Base-by-base conservation (phyloP, 2,888 invertebrate species). In the Hyalella azteca region DNA sequence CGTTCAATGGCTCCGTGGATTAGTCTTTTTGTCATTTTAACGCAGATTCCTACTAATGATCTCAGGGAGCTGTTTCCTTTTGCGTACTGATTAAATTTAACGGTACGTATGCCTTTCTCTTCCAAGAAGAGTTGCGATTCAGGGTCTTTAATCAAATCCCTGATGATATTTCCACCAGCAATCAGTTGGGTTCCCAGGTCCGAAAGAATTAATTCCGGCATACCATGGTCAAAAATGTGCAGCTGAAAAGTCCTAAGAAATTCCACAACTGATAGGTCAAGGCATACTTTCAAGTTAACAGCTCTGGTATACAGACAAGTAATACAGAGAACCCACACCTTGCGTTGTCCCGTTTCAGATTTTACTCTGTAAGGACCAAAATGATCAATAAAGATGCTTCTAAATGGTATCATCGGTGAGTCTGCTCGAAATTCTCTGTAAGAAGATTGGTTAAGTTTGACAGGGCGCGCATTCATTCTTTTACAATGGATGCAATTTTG, bases 301-400 rank as follows among this genome's bases (percentile, higher is more conserved):
- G 66, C 40, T 45, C 78, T 66, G 41, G 45, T 78, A 66, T 48
- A 78, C 13, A 78, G 41, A 78, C 78, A 78, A 4, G 45, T 78
- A 13, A 78, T 26, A 22, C 78, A 78, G 2, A 78, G 19, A 0
- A 78, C 22, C 32, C 41, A 73, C 3, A 7, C 5, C 41, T 73
- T 73, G 22, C 15, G 3, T 11, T 36, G 36, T 19, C 19, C 39
- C 3, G 7, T 40, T 3, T 39, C 7, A 15, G 39, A 3, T 22
- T 15, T 73, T n/a, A 73, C 73, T 3, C 2, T n/a, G 39, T 39
- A 73, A 7, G 73, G 77, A 9, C 77, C 77, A 9, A 45, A 22
- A 13, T 77, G 49, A 22, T 77, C 77, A 19, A 77, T 4, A 11
- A 48, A 77, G 5, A 77, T 29, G 39, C 22, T 7, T 9, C 39